phyloP scores from a whole-genome alignment of 2,797 vertebrate species.

The Mormyrops boulengeri region DNA sequence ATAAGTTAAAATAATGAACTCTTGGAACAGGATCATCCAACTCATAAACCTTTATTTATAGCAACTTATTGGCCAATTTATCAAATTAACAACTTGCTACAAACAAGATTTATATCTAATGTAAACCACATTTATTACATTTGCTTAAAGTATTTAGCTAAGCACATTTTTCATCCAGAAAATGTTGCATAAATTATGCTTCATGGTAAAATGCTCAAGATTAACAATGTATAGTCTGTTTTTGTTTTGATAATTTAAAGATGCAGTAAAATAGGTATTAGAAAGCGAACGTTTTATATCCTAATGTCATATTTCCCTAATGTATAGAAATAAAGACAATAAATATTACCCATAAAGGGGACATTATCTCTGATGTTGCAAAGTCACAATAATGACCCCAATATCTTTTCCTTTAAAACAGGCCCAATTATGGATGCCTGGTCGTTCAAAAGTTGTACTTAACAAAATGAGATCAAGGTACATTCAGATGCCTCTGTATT shows the following conservation, averaged over 20 bases:
- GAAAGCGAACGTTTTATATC: conserved; percentile 89
- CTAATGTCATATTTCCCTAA: conserved; percentile 93
- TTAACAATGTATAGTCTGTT: conserved; percentile 92
- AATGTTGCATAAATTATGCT: conserved; percentile 86
- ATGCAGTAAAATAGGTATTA: conserved; percentile 89
- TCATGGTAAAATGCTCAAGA: conserved; percentile 92
- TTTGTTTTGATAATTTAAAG: conserved; percentile 93
- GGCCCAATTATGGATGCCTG: conserved; percentile 61
- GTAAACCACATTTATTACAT: conserved; percentile 95
- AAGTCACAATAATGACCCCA: conserved; percentile 85
- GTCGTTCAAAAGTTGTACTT: conserved; percentile 66
- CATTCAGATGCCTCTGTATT: conserved; percentile 55
- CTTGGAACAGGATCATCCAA: conserved; percentile 74
- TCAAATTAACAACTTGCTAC: conserved; percentile 99
- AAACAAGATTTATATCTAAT: conserved; percentile 85
- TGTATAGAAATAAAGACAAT: conserved; percentile 82
- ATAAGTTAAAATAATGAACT: conserved; percentile 72
- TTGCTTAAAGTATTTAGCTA: conserved; percentile 93
- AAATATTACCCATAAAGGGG: conserved; percentile 83
- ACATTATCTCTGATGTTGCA: conserved; percentile 87
- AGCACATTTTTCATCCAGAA: conserved; percentile 90
- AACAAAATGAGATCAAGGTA: conserved; percentile 69
- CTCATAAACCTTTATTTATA: conserved; percentile 99
- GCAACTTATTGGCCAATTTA: conserved; percentile 98
- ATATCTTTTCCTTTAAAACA: conserved; percentile 83